A percentile compares a stretch with the other conserved stretches of the same genome.
phyloP scores from a whole-genome alignment of 1,140 invertebrate species.

The Caenorhabditis inopinata region DNA sequence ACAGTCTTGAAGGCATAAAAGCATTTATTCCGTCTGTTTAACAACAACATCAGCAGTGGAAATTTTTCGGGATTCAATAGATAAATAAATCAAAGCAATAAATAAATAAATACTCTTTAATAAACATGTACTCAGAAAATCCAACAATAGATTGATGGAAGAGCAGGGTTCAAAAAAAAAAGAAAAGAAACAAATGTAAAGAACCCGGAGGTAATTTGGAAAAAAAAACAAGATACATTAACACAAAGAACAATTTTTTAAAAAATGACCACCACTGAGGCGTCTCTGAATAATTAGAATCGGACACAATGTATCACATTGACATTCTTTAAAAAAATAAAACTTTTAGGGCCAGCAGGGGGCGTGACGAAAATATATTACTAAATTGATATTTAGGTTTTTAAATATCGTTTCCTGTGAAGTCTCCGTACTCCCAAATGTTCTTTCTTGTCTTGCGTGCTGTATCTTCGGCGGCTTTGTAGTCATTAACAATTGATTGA shows the following conservation, averaged over 20 bases:
- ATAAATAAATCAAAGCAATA: too few species aligned
- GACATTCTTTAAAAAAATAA: constrained; percentile 8
- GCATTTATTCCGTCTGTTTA: neutral
- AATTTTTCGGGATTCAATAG: neutral
- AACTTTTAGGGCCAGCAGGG: neutral
- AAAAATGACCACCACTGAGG: too few species aligned
- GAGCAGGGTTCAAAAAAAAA: neutral
- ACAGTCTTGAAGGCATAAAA: neutral
- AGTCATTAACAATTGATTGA: constrained; percentile 73
- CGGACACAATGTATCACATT: constrained; percentile 3
- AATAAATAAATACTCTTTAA: neutral
- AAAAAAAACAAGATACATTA: neutral
- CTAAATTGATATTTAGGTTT: neutral
- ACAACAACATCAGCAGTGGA: neutral
- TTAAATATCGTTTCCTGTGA: constrained; percentile 63
- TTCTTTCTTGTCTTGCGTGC: constrained; percentile 58
- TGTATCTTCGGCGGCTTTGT: constrained; percentile 55
- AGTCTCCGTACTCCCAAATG: constrained; percentile 63
- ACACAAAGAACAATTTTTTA: neutral
- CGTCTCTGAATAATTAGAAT: constrained; percentile 12
- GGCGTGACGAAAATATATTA: neutral
- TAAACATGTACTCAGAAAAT: neutral
- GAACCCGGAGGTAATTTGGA: constrained; percentile 4
- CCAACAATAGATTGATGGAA: neutral
- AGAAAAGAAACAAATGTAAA: neutral